Evolutionary conservation across 2,888 invertebrate species (phyloP).

Genomic region (Cyclophora albipunctata): DNA sequence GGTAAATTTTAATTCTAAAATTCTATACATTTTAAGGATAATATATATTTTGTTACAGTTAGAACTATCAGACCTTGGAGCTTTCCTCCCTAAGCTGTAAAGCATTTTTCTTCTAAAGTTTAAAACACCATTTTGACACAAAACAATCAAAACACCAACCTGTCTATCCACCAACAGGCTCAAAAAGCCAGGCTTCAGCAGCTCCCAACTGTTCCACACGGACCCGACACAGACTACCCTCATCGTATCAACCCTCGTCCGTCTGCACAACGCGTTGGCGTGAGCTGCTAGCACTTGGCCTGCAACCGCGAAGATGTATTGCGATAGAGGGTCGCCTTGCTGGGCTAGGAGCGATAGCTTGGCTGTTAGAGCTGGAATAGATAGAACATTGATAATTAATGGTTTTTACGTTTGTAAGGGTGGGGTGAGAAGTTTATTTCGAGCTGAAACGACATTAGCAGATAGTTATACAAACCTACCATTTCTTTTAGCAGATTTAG

Average conservation of each 20-base stretch:
- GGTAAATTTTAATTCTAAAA: no score
- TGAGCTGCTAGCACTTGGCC: slow-evolving; percentile 79
- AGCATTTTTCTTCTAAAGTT: no score
- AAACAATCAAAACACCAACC: slow-evolving; percentile 34
- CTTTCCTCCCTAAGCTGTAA: no score
- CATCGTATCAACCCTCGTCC: slow-evolving; percentile 74
- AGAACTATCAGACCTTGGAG: no score
- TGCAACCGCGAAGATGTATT: slow-evolving; percentile 80
- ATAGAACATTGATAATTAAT: background rate
- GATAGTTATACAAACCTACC: no score
- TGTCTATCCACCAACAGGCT: slow-evolving; percentile 61
- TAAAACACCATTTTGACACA: no score
- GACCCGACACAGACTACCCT: slow-evolving; percentile 94
- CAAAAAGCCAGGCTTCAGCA: slow-evolving; percentile 82
- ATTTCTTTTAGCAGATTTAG: no score
- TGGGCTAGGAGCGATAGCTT: slow-evolving; percentile 81
- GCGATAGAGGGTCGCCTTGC: slow-evolving; percentile 81
- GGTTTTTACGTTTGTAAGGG: background rate
- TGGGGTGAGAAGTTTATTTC: background rate
- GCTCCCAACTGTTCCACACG: slow-evolving; percentile 94
- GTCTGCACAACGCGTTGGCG: slow-evolving; percentile 81
- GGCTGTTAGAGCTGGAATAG: slow-evolving; percentile 78
- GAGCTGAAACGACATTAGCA: background rate
- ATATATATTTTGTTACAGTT: no score
- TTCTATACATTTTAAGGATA: no score